Conservation (phyloP, 2,888 invertebrate species). For the Cryptocheilus praepositus region DNA sequence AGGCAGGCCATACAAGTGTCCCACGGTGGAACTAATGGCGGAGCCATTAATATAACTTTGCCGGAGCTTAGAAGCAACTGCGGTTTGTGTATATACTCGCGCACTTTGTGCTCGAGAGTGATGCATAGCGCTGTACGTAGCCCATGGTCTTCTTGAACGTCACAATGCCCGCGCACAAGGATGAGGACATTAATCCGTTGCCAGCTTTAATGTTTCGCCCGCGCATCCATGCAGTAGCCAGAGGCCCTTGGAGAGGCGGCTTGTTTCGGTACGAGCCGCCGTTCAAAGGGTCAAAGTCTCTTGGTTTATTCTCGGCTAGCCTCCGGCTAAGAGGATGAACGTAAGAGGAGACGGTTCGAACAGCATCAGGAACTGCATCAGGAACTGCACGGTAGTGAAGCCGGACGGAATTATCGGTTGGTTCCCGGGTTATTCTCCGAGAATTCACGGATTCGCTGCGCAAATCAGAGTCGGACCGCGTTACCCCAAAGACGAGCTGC, state of each 20-base stretch:
- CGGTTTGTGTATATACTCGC: conserved; percentile 41
- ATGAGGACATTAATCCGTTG: conserved; percentile 47
- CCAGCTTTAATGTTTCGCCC: conserved; percentile 11
- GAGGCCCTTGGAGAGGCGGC: too few species aligned
- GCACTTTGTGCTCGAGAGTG: conserved; percentile 41
- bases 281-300: too few species aligned
- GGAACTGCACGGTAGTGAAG: too few species aligned
- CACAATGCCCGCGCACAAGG: conserved; percentile 48
- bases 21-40: conserved; percentile 54
- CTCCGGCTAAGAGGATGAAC: too few species aligned
- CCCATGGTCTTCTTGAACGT: conserved; percentile 49
- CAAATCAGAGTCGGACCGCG: conserved; percentile 15
- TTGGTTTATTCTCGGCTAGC: too few species aligned
- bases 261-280: too few species aligned
- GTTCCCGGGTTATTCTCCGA: neutral
- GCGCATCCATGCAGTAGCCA: too few species aligned
- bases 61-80: conserved; percentile 51
- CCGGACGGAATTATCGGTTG: too few species aligned
- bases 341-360: too few species aligned
- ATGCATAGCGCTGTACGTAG: conserved; percentile 47
- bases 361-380: too few species aligned
- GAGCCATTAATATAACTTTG: conserved; percentile 57
- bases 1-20: conserved; percentile 50
- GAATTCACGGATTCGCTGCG: conserved; percentile 16
- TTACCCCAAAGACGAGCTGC: conserved; percentile 9